Evolutionary conservation across 2,113 vertebrate species (phyloP), one percentile per base, ranked within the genome.

Genomic region (Callipepla squamata): DNA sequence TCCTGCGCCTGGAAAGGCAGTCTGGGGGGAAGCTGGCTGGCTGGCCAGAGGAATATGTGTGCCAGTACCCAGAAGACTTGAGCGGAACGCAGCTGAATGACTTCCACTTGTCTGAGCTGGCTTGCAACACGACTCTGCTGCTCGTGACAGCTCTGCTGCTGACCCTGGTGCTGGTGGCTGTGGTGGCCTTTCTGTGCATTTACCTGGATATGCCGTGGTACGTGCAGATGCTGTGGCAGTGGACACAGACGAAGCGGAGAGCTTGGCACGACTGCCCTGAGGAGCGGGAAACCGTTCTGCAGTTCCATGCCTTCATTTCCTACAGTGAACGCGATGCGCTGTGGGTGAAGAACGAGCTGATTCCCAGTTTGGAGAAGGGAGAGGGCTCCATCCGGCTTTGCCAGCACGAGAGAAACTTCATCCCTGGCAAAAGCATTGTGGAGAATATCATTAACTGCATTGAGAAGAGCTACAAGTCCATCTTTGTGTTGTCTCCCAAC

Each of bases 401-500:
- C 80, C 98, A 98, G 69, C 99, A 99, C 0, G 98, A 99, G 95
- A 98, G 98, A n/a, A 86, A 99, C 96, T 99, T 99, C 38, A 44
- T 98, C 34, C 97, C 98, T 0, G 98, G 98, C 80, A 99, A 97
- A 91, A 98, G 97, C 19, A 99, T 99, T 3, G 86, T 99, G 53
- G 98, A 99, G 89, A 99, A 99, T 89, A 99, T 99, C 91, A 98
- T 99, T 2, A 94, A 86, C 44, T 99, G 98, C 87, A 98, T 99
- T 69, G 99, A 99, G 96, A 98, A 98, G 92, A 98, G 99, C 94
- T 96, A 98, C 85, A 98, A 98, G 88, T 98, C 98, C 0, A 96
- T 99, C 82, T 99, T 99, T 51, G 98, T 99, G 40, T 81, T 99
- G 84, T 99, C 98, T 32, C 98, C 98, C 68, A 98, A 99, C 95